phyloP scores from a whole-genome alignment of 2,888 invertebrate genomes.

The Patella depressa region DNA sequence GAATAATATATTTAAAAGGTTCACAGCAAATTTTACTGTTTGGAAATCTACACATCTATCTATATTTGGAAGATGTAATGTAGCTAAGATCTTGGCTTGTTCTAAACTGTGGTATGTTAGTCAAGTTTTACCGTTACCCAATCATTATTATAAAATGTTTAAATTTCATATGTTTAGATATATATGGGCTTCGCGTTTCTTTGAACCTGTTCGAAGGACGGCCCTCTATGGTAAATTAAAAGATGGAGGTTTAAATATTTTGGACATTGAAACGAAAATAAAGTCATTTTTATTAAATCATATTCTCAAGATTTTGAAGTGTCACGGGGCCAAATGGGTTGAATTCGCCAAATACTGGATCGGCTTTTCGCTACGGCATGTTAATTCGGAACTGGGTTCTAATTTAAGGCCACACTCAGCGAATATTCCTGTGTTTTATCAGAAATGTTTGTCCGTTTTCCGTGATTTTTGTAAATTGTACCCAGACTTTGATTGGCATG shows the following conservation, averaged over 20 bases:
- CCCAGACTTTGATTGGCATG: neutral
- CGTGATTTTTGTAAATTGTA: constrained; percentile 2
- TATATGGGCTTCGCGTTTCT: neutral
- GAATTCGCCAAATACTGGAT: constrained; percentile 35
- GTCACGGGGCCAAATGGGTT: constrained; percentile 23
- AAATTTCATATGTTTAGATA: constrained; percentile 7
- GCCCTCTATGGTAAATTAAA: constrained; percentile 24
- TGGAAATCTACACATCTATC: constrained; percentile 9
- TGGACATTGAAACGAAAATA: constrained; percentile 24
- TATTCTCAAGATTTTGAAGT: constrained; percentile 24
- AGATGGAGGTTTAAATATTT: constrained; percentile 28
- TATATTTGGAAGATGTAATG: neutral
- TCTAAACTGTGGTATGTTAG: neutral
- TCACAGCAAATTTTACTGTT: constrained; percentile 25
- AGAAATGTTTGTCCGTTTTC: neutral
- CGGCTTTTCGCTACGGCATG: constrained; percentile 22
- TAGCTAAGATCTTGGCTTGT: neutral
- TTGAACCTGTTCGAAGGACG: constrained; percentile 18
- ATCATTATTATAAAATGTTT: neutral
- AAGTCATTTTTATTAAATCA: constrained; percentile 23
- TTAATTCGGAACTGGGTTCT: constrained; percentile 13
- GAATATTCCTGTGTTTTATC: constrained; percentile 16
- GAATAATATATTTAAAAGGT: constrained; percentile 30
- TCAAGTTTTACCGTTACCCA: neutral
- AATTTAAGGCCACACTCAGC: constrained; percentile 32